phyloP scores from a whole-genome alignment of 2,113 vertebrate genomes.

The Microtus montanus region DNA sequence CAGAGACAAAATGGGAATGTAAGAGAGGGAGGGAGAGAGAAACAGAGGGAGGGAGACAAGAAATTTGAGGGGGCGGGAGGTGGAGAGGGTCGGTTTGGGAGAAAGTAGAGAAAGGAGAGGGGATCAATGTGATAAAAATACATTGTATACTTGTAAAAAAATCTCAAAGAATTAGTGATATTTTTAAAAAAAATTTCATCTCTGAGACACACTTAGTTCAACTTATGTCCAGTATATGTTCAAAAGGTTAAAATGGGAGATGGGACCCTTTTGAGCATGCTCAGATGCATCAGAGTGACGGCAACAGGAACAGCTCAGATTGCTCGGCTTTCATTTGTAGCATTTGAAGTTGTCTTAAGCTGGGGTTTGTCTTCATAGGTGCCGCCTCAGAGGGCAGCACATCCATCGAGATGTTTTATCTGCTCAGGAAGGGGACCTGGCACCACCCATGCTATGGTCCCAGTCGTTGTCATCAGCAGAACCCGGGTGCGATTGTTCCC shows the following conservation, averaged over 20 bases:
- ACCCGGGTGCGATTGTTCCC: neutral
- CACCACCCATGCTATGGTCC: neutral
- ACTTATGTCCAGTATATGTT: neutral
- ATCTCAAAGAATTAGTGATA: neutral
- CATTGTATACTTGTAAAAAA: neutral
- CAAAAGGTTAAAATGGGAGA: neutral
- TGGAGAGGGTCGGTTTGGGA: neutral
- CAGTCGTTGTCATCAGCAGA: rapidly evolving
- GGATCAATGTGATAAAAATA: neutral
- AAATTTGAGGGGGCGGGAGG: neutral
- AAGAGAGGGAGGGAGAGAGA: neutral
- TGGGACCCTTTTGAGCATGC: neutral
- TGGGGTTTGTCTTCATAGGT: neutral
- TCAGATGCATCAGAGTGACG: neutral
- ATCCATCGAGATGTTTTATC: neutral
- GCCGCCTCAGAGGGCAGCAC: too few species aligned
- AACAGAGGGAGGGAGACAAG: too few species aligned
- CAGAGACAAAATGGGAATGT: neutral
- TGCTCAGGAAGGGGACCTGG: neutral
- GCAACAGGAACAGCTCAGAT: neutral
- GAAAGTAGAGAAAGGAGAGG: neutral
- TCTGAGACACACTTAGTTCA: neutral
- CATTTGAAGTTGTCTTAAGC: neutral
- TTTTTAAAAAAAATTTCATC: neutral
- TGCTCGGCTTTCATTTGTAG: neutral